A percentile compares a stretch with the other conserved stretches of the same genome.
phyloP scores from a whole-genome alignment of 2,113 vertebrate genomes.

The Rhynchopsitta pachyrhyncha region DNA sequence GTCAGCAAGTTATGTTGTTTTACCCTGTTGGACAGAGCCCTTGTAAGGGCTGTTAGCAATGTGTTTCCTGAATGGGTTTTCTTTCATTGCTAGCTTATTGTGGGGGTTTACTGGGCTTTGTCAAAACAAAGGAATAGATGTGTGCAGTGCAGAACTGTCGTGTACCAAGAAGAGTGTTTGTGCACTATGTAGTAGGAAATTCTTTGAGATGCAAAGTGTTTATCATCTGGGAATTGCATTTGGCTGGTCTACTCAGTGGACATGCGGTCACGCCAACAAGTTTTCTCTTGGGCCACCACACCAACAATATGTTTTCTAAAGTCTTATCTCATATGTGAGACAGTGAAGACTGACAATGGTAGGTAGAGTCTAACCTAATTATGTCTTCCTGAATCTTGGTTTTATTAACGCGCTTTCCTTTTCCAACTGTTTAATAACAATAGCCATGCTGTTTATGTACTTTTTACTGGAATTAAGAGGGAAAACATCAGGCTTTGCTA shows the following conservation, averaged over 20 bases:
- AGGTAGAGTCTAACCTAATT: neutral
- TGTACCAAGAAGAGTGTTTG: neutral
- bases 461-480: neutral
- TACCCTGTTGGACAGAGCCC: neutral
- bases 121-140: neutral
- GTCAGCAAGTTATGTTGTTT: neutral
- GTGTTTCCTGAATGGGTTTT: neutral
- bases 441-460: neutral
- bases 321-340: neutral
- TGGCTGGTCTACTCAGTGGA: neutral
- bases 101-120: neutral
- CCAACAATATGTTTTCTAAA: neutral
- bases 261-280: neutral
- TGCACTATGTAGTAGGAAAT: neutral
- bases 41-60: neutral
- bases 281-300: neutral
- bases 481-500: neutral
- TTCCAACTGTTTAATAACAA: neutral
- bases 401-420: neutral
- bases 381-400: neutral
- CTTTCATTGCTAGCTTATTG: neutral
- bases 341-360: neutral
- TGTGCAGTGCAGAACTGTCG: neutral
- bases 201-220: neutral
- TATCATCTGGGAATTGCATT: neutral